Evolutionary conservation across 2,113 vertebrate genomes (phyloP).

Genomic region (Podiceps cristatus): DNA sequence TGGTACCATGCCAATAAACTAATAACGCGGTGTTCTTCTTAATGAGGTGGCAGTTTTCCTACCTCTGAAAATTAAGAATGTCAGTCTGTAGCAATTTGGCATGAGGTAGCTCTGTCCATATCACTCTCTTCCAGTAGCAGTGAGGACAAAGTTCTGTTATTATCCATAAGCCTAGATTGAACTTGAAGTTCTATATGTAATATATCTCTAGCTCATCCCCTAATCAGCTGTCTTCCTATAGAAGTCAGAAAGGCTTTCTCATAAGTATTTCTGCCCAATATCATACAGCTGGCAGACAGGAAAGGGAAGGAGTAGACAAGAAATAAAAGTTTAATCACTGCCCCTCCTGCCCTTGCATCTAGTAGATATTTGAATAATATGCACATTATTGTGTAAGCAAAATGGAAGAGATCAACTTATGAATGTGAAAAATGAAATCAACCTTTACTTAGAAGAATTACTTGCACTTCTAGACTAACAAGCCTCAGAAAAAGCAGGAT

Average conservation of each 20-base stretch:
- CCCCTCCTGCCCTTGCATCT: fast-evolving
- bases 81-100: constrained; percentile 72
- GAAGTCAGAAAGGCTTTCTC: not conserved
- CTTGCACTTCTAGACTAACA: not conserved
- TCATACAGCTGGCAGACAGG: not conserved
- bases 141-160: constrained; percentile 43
- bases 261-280: not conserved
- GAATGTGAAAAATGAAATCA: constrained; percentile 12
- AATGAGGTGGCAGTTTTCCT: constrained; percentile 76
- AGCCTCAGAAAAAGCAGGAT: not conserved
- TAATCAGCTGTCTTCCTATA: not conserved
- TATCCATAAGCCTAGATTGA: constrained; percentile 46
- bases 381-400: not conserved
- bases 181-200: constrained; percentile 30
- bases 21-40: constrained; percentile 64
- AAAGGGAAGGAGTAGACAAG: not conserved
- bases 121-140: constrained; percentile 52
- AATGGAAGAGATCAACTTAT: not conserved
- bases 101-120: constrained; percentile 26
- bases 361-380: not conserved
- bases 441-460: not conserved
- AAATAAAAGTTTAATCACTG: not conserved
- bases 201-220: constrained; percentile 3
- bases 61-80: constrained; percentile 75
- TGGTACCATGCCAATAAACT: constrained; percentile 57